phyloP scores from a whole-genome alignment of 1,140 invertebrate species.

The Drosophila subobscura region DNA sequence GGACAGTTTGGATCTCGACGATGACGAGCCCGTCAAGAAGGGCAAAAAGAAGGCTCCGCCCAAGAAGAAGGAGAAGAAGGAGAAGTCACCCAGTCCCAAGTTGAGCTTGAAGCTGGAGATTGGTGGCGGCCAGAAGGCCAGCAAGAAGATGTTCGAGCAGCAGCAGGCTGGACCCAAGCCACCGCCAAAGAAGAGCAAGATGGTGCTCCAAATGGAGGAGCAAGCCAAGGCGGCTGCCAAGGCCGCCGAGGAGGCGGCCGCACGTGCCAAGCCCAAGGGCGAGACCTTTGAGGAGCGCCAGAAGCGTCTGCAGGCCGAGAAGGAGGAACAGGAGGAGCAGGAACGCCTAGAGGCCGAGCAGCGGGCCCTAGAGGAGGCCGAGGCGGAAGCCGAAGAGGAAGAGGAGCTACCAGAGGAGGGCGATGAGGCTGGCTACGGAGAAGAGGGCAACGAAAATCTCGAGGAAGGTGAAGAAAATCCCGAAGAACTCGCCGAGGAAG shows the following conservation, averaged over 20 bases:
- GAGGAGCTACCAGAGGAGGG: constrained; percentile 62
- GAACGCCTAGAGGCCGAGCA: constrained; percentile 71
- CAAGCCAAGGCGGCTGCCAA: constrained; percentile 76
- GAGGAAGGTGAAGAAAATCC: constrained; percentile 40
- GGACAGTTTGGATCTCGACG: constrained; percentile 70
- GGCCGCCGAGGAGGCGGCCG: constrained; percentile 74
- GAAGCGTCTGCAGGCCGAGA: constrained; percentile 74
- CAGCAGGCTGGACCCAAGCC: constrained; percentile 71
- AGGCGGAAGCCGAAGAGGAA: constrained; percentile 64
- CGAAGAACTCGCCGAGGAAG: constrained; percentile 62
- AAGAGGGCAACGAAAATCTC: constrained; percentile 54
- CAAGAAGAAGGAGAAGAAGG: constrained; percentile 82
- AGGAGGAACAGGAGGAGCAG: constrained; percentile 74
- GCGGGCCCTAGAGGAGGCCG: constrained; percentile 64
- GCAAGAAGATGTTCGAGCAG: constrained; percentile 82
- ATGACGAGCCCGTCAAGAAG: constrained; percentile 76
- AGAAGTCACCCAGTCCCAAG: constrained; percentile 81
- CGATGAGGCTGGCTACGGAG: constrained; percentile 59
- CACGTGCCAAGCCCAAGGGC: constrained; percentile 77
- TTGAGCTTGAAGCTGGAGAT: constrained; percentile 82
- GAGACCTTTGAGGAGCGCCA: constrained; percentile 80
- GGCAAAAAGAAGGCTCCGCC: constrained; percentile 79
- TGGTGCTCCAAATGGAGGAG: constrained; percentile 81
- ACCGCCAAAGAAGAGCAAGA: constrained; percentile 82
- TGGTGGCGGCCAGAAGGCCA: constrained; percentile 77